Evolutionary conservation across 2,113 vertebrate species (phyloP), one percentile per base, ranked within the genome.

Genomic region (Oryzias curvinotus): DNA sequence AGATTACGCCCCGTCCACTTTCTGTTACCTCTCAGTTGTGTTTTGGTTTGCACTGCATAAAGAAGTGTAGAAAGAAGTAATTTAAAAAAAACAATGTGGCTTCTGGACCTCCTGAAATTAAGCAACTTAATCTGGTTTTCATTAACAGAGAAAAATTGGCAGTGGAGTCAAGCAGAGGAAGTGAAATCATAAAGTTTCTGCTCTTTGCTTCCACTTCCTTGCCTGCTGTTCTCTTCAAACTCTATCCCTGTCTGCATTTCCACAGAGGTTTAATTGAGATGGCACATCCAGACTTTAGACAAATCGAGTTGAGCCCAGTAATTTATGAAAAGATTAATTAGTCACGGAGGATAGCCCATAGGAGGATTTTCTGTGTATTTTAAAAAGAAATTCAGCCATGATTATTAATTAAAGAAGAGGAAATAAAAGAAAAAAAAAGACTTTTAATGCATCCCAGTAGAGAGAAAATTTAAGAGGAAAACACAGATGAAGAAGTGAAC

Each of bases 171-270:
- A 2, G 60, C 61, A 58, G 51, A 78, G 85, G 82, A 88, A 89
- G 88, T 87, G 72, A 86, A 84, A 82, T 65, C 82, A 87, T 85
- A 64, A 86, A 87, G 81, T 42, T 71, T 75, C 68, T 78, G 72
- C 73, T 87, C 90, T 85, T 77, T 74, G 73, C 85, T 84, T 44
- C 44, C 72, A 81, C 75, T 71, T 68, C 52, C 43, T 43, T 57
- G 15, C 45, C 28, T 21, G 23, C 7, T 17, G n/a, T 48, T 54
- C 44, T 47, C 42, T 26, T 62, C 44, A 52, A 61, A 30, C 54
- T 50, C 26, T 17, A n/a, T 21, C 42, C 52, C n/a, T 17, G 25
- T 43, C 77, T 57, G 45, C 65, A 45, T 62, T 67, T 82, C 60
- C 57, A 30, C 26, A 5, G 26, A 36, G 36, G 36, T 36, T 36